phyloP scores from a whole-genome alignment of 1,140 invertebrate species.

The Drosophila lowei region DNA sequence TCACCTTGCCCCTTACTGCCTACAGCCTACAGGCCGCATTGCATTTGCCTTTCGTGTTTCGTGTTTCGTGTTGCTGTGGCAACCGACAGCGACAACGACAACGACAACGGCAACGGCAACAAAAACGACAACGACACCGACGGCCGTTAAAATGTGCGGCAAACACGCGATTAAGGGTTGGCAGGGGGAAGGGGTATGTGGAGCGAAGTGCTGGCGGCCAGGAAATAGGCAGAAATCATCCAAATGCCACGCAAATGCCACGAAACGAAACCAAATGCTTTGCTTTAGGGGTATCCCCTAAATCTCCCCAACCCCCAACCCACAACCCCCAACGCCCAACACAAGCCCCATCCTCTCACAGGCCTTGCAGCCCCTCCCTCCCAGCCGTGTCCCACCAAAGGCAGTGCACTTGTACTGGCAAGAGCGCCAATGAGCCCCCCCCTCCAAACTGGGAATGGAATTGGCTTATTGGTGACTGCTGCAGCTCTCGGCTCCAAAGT shows the following conservation, averaged over 20 bases:
- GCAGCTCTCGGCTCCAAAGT: constrained; percentile 59
- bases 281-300: constrained; percentile 44
- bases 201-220: constrained; percentile 6
- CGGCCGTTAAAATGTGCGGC: constrained; percentile 70
- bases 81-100: constrained; percentile 49
- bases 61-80: constrained; percentile 60
- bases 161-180: constrained; percentile 64
- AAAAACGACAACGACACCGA: constrained; percentile 35
- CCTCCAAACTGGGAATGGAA: constrained; percentile 37
- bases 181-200: neutral
- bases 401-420: constrained; percentile 42
- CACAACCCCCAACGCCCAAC: neutral
- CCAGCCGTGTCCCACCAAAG: constrained; percentile 7
- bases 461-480: constrained; percentile 44
- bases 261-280: constrained; percentile 59
- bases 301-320: constrained; percentile 20
- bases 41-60: constrained; percentile 32
- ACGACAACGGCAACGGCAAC: constrained; percentile 39
- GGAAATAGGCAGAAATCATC: constrained; percentile 78
- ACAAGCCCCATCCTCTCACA: neutral
- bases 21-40: constrained; percentile 9
- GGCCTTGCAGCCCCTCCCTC: neutral
- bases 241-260: constrained; percentile 67
- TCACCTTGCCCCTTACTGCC: neutral
- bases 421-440: neutral